Percentiles rank a stretch among this genome's conserved stretches.
These are phyloP conservation scores for Mercenaria mercenaria DNA, from an alignment of 1,140 invertebrate genomes.

Conservation along the genomic window DNA sequence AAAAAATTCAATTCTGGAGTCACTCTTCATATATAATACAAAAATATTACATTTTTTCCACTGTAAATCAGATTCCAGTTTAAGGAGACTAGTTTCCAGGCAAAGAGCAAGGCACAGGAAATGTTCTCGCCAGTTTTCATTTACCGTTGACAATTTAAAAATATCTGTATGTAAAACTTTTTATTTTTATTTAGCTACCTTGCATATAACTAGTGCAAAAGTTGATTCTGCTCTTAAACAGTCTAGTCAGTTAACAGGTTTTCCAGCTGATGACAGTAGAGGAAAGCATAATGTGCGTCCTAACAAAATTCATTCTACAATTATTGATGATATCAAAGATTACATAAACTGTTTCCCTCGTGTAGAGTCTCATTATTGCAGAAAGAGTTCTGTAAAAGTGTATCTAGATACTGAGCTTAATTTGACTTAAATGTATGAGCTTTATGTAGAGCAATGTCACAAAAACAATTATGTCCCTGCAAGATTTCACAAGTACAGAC, in stretches of 20 bases:
- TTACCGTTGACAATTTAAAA: background rate
- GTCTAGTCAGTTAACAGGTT: too few relatives aligned
- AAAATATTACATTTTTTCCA: background rate
- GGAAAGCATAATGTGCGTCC: background rate
- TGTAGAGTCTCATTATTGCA: constrained; percentile 16
- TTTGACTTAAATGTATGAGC: background rate
- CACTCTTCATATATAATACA: background rate
- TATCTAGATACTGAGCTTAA: constrained; percentile 7
- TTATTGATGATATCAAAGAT: background rate
- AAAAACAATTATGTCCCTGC: background rate
- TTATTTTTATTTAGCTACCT: background rate
- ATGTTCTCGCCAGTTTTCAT: background rate
- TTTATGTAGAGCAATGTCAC: constrained; percentile 18
- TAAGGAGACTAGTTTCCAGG: too few relatives aligned
- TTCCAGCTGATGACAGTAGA: background rate
- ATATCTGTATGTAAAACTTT: background rate
- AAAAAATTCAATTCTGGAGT: background rate
- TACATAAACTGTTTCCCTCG: constrained; percentile 29
- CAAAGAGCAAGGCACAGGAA: background rate
- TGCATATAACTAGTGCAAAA: background rate
- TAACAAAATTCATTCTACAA: background rate
- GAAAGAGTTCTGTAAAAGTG: background rate
- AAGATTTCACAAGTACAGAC: background rate
- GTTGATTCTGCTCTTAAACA: background rate
- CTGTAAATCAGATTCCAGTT: too few relatives aligned